Percentiles rank a stretch among this genome's conserved stretches.
phyloP scores from a whole-genome alignment of 2,113 vertebrate genomes.

The Callorhinus ursinus region DNA sequence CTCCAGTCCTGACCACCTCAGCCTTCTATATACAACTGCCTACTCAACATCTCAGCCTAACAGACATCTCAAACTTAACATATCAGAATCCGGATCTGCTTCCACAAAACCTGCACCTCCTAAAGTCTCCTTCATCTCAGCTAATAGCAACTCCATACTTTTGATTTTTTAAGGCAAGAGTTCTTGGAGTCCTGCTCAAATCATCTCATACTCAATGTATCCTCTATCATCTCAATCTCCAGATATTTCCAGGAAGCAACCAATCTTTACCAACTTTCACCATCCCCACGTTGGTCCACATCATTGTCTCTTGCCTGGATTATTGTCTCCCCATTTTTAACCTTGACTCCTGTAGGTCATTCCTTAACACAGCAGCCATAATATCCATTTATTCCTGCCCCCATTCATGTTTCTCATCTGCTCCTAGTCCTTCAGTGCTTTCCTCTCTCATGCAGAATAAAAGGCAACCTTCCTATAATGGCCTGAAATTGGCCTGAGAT shows the following conservation, averaged over 20 bases:
- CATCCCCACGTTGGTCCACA: not conserved
- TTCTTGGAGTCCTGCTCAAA: not conserved
- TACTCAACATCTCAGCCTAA: not conserved
- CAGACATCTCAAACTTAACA: not conserved
- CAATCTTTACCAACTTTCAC: not conserved
- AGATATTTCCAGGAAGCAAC: not conserved
- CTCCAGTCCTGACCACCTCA: not conserved
- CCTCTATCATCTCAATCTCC: not conserved
- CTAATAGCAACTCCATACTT: not conserved
- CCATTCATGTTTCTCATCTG: not conserved
- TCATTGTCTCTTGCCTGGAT: not conserved
- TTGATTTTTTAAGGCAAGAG: not conserved
- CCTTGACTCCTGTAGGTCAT: not conserved
- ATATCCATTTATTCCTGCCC: not conserved
- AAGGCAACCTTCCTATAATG: not conserved
- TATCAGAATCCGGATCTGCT: not conserved
- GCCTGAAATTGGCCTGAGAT: not conserved
- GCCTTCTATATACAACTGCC: not conserved
- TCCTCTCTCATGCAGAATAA: not conserved
- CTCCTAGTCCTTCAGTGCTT: not conserved
- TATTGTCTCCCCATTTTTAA: not conserved
- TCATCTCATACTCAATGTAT: not conserved
- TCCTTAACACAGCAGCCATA: not conserved
- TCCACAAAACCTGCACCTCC: not conserved
- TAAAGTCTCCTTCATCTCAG: not conserved